Conservation (phyloP, 2,888 invertebrate species). For the Nasonia oneida region DNA sequence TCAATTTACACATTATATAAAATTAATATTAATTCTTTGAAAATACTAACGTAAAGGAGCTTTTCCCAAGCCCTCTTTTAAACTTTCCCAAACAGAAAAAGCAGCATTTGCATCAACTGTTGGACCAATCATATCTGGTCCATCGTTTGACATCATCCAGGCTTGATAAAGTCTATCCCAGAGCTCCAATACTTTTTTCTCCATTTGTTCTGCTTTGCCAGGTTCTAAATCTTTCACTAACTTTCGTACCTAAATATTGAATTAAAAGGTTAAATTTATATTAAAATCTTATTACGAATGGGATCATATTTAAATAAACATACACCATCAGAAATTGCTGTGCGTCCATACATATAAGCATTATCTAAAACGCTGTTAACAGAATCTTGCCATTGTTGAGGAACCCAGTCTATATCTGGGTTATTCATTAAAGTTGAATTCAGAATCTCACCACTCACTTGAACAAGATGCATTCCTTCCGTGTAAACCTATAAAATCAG, state of each 20-base stretch:
- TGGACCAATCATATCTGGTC: slow-evolving; percentile 83
- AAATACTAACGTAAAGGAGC: slow-evolving; percentile 83
- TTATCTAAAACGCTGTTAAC: slow-evolving; percentile 95
- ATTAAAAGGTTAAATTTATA: slow-evolving; percentile 25
- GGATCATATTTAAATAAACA: slow-evolving; percentile 11
- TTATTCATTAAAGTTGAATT: slow-evolving; percentile 94
- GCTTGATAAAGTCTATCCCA: slow-evolving; percentile 97
- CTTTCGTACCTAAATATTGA: slow-evolving; percentile 83
- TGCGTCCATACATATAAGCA: slow-evolving; percentile 95
- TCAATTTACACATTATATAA: background rate
- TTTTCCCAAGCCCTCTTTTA: slow-evolving; percentile 87
- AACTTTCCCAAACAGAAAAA: slow-evolving; percentile 86
- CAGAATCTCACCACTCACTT: slow-evolving; percentile 92
- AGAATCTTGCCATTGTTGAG: slow-evolving; percentile 91
- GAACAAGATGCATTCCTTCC: slow-evolving; percentile 95
- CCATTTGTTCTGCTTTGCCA: slow-evolving; percentile 89
- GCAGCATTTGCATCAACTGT: slow-evolving; percentile 87
- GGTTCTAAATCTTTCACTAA: slow-evolving; percentile 90
- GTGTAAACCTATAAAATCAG: slow-evolving; percentile 88
- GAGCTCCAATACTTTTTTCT: slow-evolving; percentile 93
- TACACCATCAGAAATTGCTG: slow-evolving; percentile 93
- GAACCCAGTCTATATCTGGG: slow-evolving; percentile 89
- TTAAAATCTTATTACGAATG: slow-evolving; percentile 9
- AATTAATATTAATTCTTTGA: background rate
- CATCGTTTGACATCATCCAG: slow-evolving; percentile 88